Conservation (phyloP, 2,888 invertebrate species). For the Periphyllus acericola region DNA sequence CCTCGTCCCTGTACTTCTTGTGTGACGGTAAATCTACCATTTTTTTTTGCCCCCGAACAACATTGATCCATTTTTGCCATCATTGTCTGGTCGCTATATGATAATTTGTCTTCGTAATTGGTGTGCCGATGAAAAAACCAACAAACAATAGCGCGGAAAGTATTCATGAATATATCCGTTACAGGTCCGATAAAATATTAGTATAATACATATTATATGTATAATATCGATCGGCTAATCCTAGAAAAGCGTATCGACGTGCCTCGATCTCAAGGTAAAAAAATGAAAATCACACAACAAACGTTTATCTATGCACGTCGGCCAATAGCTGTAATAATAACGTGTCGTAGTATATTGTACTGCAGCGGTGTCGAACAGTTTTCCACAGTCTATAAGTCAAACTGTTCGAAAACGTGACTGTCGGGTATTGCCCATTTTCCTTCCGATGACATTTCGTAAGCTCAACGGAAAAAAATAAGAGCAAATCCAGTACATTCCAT, state of each 20-base stretch:
- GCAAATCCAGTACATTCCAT: too few species aligned
- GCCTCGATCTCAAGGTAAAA: neutral
- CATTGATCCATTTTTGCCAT: slow-evolving; percentile 14
- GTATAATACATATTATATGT: too few species aligned
- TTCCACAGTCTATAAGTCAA: neutral
- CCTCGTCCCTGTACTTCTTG: neutral
- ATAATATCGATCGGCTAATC: neutral
- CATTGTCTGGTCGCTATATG: neutral
- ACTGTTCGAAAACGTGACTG: neutral
- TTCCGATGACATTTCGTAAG: slow-evolving; percentile 18
- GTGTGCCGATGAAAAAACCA: neutral
- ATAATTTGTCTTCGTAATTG: slow-evolving; percentile 2
- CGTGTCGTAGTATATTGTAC: too few species aligned
- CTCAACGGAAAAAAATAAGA: neutral
- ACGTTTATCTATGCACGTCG: neutral
- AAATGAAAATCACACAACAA: slow-evolving; percentile 3
- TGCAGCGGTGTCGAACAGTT: neutral
- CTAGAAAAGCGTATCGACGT: neutral
- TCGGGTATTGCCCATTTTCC: neutral
- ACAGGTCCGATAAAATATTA: neutral
- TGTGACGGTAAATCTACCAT: neutral
- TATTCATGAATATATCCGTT: neutral
- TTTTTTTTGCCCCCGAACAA: neutral
- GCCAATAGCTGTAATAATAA: neutral
- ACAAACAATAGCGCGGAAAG: neutral